Evolutionary conservation across 2,113 vertebrate genomes (phyloP), one percentile per base, ranked within the genome.

Genomic region (Pycnonotus jocosus): DNA sequence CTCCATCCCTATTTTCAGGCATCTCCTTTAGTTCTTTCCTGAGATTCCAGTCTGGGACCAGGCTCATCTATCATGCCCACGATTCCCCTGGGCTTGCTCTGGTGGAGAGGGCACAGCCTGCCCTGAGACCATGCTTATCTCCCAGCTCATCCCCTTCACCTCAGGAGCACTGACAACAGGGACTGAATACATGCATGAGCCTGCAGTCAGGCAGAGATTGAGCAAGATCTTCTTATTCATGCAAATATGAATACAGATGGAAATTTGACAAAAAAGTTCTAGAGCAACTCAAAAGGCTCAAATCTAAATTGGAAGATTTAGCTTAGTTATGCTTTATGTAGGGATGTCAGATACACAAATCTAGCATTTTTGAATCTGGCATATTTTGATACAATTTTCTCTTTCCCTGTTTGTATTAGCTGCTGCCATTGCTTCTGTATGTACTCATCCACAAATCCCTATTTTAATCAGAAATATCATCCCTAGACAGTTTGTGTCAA

Each of bases 81-180:
- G 8, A 44, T 33, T 10, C 9, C 30, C 28, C 24, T 37, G 21
- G 5, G 15, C 5, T 38, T 81, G 22, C 6, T 70, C 35, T 1
- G 1, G 12, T 25, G 40, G 23, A 64, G 45, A 60, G 14, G 31
- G 12, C 28, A 48, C 15, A 56, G n/a, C 17, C 31, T 73, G 5
- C 24, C 10, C 27, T 50, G 38, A 8, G 18, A 9, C 45, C 28
- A 23, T 0, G 0, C 5, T 60, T 3, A 1, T n/a, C 35, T 37
- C 37, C 21, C n/a, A 53, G 53, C 6, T 77, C 33, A n/a, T 24
- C 5, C 18, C 1, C 4, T 12, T 61, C 4, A 15, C 2, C 2
- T 21, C 35, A 7, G 0, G 2, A 74, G 28, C 35, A 5, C 21
- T 31, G 15, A 13, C 19, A 88, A 76, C n/a, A 44, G 24, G 21